Base-by-base conservation (phyloP, 2,113 vertebrate species). In the Lepus timidus region DNA sequence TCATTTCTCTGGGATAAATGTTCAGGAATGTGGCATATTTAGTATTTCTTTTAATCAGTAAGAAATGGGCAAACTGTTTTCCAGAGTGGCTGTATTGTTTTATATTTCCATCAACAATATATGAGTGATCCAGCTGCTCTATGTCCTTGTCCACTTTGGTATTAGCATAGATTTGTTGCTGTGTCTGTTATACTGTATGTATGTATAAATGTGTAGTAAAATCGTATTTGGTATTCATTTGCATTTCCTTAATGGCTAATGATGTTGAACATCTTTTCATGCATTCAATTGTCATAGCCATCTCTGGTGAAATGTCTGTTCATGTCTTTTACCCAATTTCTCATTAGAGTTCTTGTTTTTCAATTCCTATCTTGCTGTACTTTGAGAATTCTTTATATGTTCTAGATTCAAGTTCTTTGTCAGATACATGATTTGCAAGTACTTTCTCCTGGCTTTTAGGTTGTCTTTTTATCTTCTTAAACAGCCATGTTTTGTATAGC, bases 381-480 rank as follows among this genome's bases (percentile, higher is more conserved):
- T 95, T 96, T 92, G 49, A 96, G 85, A 88, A 82, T 68, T 89
- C 51, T 87, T 88, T 75, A 39, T 27, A 55, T 25, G 55, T 51
- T 81, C 20, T 55, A 89, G 11, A 86, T 89, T 85, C 29, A 75
- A 92, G 33, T 87, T 11, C 19, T 87, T 88, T 84, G 44, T 75
- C 58, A 80, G n/a, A 23, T 52, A 80, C 6, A 5, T 87, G 62
- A 31, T 80, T 94, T 89, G 76, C 9, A 91, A 92, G 85, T 61
- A 80, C 9, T 61, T 67, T 90, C 6, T 80, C 80, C 44, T 14
- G 16, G 25, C 9, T 33, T 87, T 9, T 55, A 44, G 0, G 9
- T 31, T 85, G 27, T 90, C 20, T 71, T 85, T 85, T 91, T 22
- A 31, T 55, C 36, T 27, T 71, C 17, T 84, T 68, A 51, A 58